phyloP scores from a whole-genome alignment of 35 echinoderm and acorn worm genomes.

The Eucidaris tribuloides region DNA sequence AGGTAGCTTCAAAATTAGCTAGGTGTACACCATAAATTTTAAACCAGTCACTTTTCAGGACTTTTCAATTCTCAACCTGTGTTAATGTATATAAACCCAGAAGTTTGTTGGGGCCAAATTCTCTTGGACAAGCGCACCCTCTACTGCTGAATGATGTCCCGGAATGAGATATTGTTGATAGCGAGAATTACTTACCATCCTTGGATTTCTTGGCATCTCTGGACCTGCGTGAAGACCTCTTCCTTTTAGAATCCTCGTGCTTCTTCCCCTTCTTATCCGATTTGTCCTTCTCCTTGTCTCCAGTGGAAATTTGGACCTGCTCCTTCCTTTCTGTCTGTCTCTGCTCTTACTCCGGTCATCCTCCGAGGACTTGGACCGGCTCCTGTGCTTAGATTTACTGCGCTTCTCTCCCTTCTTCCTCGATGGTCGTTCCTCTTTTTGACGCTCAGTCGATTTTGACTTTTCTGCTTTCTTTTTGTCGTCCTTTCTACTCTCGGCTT shows the following conservation, averaged over 20 bases:
- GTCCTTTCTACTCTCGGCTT: background rate
- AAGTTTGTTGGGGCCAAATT: background rate
- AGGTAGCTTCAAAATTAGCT: too few species aligned
- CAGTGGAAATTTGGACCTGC: background rate
- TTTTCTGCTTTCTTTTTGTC: background rate
- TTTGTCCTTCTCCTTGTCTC: background rate
- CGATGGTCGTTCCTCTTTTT: background rate
- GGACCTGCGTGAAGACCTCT: constrained; percentile 15
- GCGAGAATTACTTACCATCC: background rate
- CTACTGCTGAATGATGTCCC: background rate
- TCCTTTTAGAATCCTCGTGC: constrained; percentile 2
- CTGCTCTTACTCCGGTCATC: background rate
- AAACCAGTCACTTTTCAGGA: background rate
- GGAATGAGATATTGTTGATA: too few species aligned
- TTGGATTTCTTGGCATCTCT: constrained; percentile 10
- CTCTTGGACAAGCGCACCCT: background rate
- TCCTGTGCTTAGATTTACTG: background rate
- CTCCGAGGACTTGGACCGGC: background rate
- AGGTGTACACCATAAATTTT: too few species aligned
- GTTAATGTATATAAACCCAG: background rate
- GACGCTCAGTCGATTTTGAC: background rate
- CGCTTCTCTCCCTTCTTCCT: background rate
- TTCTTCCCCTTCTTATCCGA: constrained; percentile 1
- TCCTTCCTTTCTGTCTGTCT: background rate
- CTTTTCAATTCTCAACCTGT: background rate